Evolutionary conservation across 2,797 vertebrate genomes (phyloP), one percentile per base, ranked within the genome.

Genomic region (Ataeniobius toweri): DNA sequence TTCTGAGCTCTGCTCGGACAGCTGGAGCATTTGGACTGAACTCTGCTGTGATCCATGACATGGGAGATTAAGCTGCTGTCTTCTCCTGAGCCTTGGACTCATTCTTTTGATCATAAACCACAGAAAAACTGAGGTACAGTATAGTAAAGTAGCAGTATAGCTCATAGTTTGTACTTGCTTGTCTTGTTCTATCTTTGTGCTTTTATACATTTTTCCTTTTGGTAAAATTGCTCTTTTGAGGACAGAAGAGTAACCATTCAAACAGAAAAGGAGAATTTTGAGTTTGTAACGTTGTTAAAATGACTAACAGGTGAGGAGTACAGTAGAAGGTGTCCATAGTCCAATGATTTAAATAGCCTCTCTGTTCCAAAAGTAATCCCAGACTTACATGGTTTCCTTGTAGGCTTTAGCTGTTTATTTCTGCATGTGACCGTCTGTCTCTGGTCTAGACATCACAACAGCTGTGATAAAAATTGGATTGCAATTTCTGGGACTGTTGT

Each of bases 331-430:
- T 76, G 73, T 63, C 78, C 24, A 46, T 5, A 70, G 78, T 80
- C 69, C 74, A 55, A 51, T 31, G 65, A 80, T 76, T 81, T 83
- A 88, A 81, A 93, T 92, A 91, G 86, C 89, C 85, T 90, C 83
- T 92, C 92, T 93, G 83, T 90, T 83, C 65, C 73, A 16, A 22
- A 72, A 80, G 80, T 94, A 91, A 95, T 94, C 93, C 89, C 67
- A 72, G 81, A 77, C 80, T 94, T 92, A 90, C 71, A 81, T 81
- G 83, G 87, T 88, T 81, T 85, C 56, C 75, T 56, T 80, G 74
- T 61, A 67, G 76, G 79, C 61, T 81, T 88, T 70, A 78, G 69
- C 65, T 80, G 85, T 71, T 79, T 85, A 36, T 81, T 83, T 80
- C 79, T 86, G 71, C 82, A 46, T 84, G 77, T 79, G 76, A 81